Percentiles rank a stretch among this genome's conserved stretches.
These are phyloP conservation scores for Nymphalis urticae DNA, from an alignment of 2,888 invertebrate species.

Conservation along the genomic window DNA sequence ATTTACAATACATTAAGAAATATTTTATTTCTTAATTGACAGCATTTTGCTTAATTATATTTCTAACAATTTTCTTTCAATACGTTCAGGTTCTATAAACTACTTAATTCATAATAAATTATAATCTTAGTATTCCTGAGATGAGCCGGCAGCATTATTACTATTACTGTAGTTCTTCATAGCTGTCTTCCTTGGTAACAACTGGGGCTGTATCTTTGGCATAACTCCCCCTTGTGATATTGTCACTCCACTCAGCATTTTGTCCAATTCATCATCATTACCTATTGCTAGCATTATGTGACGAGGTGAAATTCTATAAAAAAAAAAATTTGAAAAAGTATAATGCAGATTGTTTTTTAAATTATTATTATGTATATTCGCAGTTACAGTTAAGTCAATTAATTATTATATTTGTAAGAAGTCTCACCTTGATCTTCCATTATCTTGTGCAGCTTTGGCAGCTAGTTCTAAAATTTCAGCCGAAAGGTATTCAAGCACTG, in stretches of 20 bases:
- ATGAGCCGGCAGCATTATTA: neutral
- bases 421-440: constrained; percentile 82
- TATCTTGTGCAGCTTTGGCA: constrained; percentile 85
- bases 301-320: constrained; percentile 85
- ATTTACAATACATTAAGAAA: too few relatives aligned
- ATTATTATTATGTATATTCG: neutral
- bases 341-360: neutral
- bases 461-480: constrained; percentile 87
- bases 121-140: constrained; percentile 17
- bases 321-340: constrained; percentile 5
- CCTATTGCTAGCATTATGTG: constrained; percentile 90
- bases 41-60: too few relatives aligned
- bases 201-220: constrained; percentile 88
- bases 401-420: neutral
- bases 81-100: too few relatives aligned
- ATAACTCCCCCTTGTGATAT: constrained; percentile 93
- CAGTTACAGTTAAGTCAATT: too few relatives aligned
- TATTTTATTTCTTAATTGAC: too few relatives aligned
- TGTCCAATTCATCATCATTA: constrained; percentile 91
- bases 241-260: constrained; percentile 88
- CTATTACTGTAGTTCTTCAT: constrained; percentile 14
- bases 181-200: constrained; percentile 86
- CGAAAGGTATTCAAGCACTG: constrained; percentile 85
- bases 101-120: too few relatives aligned
- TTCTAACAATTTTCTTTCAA: too few relatives aligned